Conservation (phyloP, 2,888 invertebrate genomes). For the Dryadula phaetusa region DNA sequence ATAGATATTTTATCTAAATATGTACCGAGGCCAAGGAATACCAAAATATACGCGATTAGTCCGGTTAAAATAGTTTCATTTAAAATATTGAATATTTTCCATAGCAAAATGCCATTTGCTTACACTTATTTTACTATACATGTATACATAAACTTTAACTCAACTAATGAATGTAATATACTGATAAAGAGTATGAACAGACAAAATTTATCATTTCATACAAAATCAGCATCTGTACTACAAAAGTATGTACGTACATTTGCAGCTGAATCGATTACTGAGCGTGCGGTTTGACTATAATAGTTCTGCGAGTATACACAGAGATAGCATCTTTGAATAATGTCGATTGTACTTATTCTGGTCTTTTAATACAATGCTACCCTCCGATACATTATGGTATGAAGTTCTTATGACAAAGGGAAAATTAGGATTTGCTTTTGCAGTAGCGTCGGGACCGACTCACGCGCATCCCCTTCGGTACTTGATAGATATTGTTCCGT, state of each 20-base stretch:
- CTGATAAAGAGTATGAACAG: too few relatives aligned
- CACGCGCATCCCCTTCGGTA: constrained; percentile 40
- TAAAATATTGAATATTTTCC: too few relatives aligned
- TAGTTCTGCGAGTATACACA: constrained; percentile 36
- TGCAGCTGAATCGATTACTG: constrained; percentile 26
- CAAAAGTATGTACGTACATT: neutral
- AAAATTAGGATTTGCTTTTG: neutral
- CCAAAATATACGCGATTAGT: too few relatives aligned
- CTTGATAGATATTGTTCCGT: constrained; percentile 25
- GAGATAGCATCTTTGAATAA: constrained; percentile 40
- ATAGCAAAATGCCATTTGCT: too few relatives aligned
- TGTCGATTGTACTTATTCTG: constrained; percentile 37
- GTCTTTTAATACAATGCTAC: constrained; percentile 9
- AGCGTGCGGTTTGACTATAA: constrained; percentile 29
- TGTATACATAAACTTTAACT: too few relatives aligned
- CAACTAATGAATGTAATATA: too few relatives aligned
- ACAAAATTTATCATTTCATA: too few relatives aligned
- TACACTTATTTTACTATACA: too few relatives aligned
- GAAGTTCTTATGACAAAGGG: neutral
- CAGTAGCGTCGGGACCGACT: neutral
- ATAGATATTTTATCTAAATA: too few relatives aligned
- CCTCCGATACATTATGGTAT: neutral
- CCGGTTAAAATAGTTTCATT: too few relatives aligned
- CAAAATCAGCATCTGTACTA: too few relatives aligned
- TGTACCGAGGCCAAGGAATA: too few relatives aligned